Evolutionary conservation across 2,888 invertebrate genomes (phyloP).

Genomic region (Sisyra nigra): DNA sequence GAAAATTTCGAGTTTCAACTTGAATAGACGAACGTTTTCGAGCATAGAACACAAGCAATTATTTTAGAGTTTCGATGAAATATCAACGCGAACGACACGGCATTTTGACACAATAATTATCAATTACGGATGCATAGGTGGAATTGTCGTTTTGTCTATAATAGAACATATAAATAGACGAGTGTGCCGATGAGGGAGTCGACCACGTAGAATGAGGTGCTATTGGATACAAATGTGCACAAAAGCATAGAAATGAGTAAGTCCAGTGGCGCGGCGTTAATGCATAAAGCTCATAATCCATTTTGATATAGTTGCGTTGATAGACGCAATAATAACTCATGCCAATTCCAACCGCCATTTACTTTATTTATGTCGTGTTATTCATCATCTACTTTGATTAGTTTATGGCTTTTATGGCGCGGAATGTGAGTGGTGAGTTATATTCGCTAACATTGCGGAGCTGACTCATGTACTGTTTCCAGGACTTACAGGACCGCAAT

Average conservation of each 20-base stretch:
- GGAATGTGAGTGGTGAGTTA: conserved; percentile 21
- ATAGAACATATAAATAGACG: neutral
- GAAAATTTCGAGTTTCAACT: no score
- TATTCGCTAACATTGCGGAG: neutral
- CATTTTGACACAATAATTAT: neutral
- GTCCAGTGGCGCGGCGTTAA: neutral
- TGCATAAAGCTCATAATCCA: conserved; percentile 16
- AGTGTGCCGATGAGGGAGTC: no score
- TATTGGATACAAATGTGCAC: no score
- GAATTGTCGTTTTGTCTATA: neutral
- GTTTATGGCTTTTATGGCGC: conserved; percentile 31
- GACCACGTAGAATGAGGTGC: no score
- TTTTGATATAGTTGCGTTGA: conserved; percentile 29
- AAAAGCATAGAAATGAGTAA: no score
- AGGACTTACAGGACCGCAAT: no score
- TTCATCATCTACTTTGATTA: conserved; percentile 33
- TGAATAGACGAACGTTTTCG: no score
- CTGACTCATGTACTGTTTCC: neutral
- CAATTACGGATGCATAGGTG: neutral
- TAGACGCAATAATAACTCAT: conserved; percentile 31
- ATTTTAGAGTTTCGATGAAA: neutral
- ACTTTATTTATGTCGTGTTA: conserved; percentile 32
- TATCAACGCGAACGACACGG: neutral
- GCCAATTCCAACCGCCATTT: conserved; percentile 33
- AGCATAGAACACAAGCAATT: no score